These are phyloP conservation scores for Drosophila pseudotakahashii DNA, from an alignment of 2,888 invertebrate genomes.

Conservation along the genomic window DNA sequence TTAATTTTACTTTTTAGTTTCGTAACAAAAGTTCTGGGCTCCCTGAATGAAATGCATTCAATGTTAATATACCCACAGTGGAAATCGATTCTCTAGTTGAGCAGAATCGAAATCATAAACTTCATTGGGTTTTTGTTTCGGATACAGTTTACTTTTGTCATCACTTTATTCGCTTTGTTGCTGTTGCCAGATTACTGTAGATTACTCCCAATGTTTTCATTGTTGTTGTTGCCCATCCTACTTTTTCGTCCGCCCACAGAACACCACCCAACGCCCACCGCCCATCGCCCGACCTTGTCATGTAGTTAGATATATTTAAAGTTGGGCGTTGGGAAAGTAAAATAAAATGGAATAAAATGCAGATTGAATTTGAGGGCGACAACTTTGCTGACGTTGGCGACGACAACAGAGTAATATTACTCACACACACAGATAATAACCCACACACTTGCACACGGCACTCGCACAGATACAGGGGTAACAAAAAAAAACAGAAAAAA, in stretches of 20 bases:
- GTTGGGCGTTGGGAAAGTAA: constrained; percentile 41
- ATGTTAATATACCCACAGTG: constrained; percentile 9
- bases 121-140: not conserved
- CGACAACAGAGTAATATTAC: constrained; percentile 58
- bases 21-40: constrained; percentile 1
- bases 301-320: constrained; percentile 49
- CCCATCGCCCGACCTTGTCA: constrained; percentile 24
- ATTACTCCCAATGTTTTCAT: constrained; percentile 13
- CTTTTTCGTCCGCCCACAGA: not conserved
- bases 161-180: constrained; percentile 30
- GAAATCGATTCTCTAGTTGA: constrained; percentile 15
- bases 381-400: constrained; percentile 58
- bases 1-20: constrained; percentile 4
- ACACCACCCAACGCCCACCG: not conserved
- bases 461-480: constrained; percentile 12
- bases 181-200: constrained; percentile 30
- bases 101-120: constrained; percentile 15
- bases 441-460: constrained; percentile 8
- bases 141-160: constrained; percentile 28
- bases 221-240: not conserved
- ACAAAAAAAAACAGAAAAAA: not conserved
- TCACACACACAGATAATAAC: constrained; percentile 22
- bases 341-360: constrained; percentile 65
- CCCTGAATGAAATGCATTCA: not conserved
- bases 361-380: constrained; percentile 69